Conservation (phyloP, 2,888 invertebrate species). For the Archips crataeganus region DNA sequence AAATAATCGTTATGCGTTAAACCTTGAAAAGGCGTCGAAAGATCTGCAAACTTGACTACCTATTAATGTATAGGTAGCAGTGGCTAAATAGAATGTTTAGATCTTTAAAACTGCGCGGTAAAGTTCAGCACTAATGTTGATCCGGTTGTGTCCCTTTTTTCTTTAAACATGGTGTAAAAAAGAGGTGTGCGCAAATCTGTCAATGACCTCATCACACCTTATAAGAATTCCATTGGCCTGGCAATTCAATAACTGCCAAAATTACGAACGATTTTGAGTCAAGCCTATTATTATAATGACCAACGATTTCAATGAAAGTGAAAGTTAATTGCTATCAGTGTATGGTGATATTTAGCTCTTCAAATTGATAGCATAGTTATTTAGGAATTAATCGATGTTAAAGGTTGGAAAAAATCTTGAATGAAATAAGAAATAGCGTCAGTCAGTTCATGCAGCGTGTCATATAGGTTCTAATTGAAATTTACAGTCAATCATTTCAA, state of each 20-base stretch:
- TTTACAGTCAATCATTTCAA: background rate
- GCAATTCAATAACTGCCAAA: background rate
- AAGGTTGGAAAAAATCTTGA: background rate
- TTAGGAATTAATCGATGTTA: constrained; percentile 4
- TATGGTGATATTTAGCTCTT: constrained; percentile 8
- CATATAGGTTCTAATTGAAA: background rate
- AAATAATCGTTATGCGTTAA: constrained; percentile 23
- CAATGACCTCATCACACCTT: background rate
- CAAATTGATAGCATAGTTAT: constrained; percentile 27
- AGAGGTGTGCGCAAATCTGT: background rate
- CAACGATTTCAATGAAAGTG: constrained; percentile 22
- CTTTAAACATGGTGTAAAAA: background rate
- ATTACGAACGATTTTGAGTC: constrained; percentile 10
- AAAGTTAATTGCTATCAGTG: constrained; percentile 30
- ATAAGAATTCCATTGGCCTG: background rate
- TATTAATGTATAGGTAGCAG: too few relatives aligned
- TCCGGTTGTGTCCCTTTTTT: background rate
- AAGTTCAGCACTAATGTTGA: too few relatives aligned
- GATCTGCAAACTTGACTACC: background rate
- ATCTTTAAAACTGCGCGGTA: too few relatives aligned
- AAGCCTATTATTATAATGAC: constrained; percentile 20
- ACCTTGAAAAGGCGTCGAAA: constrained; percentile 5
- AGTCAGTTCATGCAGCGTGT: background rate
- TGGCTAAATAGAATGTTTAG: too few relatives aligned
- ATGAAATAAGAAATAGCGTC: constrained; percentile 11